Evolutionary conservation across 2,797 vertebrate species (phyloP).

Genomic region (Dicrostonyx torquatus): DNA sequence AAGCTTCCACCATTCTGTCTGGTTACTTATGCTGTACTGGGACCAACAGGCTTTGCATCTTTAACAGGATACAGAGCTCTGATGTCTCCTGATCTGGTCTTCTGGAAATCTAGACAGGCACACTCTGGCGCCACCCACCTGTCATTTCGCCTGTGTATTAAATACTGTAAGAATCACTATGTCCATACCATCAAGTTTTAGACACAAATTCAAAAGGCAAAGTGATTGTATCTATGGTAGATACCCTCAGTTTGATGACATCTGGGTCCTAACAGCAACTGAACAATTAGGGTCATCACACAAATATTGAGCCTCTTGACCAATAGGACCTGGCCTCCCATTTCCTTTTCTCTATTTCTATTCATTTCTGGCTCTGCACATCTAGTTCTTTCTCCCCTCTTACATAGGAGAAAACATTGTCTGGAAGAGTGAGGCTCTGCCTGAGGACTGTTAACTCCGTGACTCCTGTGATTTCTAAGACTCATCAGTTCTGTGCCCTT

Average conservation of each 20-base stretch:
- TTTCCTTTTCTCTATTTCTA: neutral
- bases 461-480: neutral
- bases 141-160: neutral
- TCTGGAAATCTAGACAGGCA: neutral
- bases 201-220: conserved; percentile 21
- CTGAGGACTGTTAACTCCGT: neutral
- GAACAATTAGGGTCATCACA: neutral
- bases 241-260: neutral
- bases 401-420: neutral
- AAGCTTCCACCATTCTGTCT: neutral
- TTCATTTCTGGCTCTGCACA: neutral
- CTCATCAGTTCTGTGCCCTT: neutral
- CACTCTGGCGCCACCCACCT: neutral
- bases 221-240: neutral
- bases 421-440: neutral
- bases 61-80: neutral
- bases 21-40: neutral
- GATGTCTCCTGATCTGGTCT: neutral
- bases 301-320: neutral
- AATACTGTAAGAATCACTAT: neutral
- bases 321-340: neutral
- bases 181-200: neutral
- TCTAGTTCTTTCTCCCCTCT: neutral
- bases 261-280: neutral
- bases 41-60: neutral